These are phyloP conservation scores for Colletes latitarsis DNA, from an alignment of 1,140 invertebrate genomes.

Conservation along the genomic window DNA sequence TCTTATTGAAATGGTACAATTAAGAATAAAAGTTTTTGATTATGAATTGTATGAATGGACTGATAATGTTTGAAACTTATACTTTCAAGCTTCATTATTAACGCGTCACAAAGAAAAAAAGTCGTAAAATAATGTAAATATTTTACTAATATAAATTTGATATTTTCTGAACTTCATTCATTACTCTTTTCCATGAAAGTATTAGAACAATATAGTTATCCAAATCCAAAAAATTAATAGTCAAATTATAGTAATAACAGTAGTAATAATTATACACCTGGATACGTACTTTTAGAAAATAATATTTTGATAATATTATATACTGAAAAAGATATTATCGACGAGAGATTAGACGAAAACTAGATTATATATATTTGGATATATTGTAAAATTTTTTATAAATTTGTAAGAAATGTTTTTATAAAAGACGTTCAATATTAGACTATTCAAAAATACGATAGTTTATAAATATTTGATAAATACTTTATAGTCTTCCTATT, in stretches of 20 bases:
- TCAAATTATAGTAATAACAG: not conserved
- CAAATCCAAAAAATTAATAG: conserved; percentile 5
- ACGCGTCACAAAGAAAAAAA: conserved; percentile 2
- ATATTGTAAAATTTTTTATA: not conserved
- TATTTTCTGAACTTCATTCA: conserved; percentile 24
- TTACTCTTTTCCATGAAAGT: conserved; percentile 27
- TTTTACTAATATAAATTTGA: conserved; percentile 30
- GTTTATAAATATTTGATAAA: not conserved
- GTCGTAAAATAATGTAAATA: conserved; percentile 46
- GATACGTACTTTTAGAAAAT: conserved; percentile 17
- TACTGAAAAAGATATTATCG: not conserved
- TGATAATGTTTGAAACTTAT: conserved; percentile 43
- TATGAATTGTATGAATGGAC: conserved; percentile 26
- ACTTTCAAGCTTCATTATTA: conserved; percentile 24
- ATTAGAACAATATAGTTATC: conserved; percentile 30
- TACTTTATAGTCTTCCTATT: conserved; percentile 18
- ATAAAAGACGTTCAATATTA: not conserved
- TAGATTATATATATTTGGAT: not conserved
- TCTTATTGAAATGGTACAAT: conserved; percentile 42
- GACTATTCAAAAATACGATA: not conserved
- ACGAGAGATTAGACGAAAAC: not conserved
- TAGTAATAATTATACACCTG: not conserved
- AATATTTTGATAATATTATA: conserved; percentile 3
- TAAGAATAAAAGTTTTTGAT: conserved; percentile 32
- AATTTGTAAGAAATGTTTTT: not conserved